Percentiles rank a stretch among this genome's conserved stretches.
Evolutionary conservation across 1,140 invertebrate genomes (phyloP).

Genomic region (Bombus vancouverensis): DNA sequence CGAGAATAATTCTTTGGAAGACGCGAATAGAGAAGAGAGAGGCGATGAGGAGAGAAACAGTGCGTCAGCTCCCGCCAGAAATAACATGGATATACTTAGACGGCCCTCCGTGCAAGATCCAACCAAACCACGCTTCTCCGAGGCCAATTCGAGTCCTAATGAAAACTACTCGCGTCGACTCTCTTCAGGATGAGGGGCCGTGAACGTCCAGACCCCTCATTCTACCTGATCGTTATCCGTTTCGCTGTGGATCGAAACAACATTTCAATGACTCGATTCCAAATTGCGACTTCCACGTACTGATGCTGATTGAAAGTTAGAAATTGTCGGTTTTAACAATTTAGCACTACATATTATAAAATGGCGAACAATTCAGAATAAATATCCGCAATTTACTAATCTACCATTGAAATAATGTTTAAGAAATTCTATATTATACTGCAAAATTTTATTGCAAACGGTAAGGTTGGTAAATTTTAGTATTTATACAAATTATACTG

Average conservation of each 20-base stretch:
- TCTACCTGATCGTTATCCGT: conserved; percentile 1
- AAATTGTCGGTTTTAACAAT: too few species aligned
- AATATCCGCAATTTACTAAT: too few species aligned
- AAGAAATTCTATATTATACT: too few species aligned
- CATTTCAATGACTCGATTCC: too few species aligned
- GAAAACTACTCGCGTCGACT: conserved; percentile 67
- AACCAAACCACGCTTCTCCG: conserved; percentile 75
- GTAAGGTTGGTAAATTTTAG: too few species aligned
- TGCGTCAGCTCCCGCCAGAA: conserved; percentile 82
- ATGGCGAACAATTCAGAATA: too few species aligned
- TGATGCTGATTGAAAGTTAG: too few species aligned
- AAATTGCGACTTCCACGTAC: too few species aligned
- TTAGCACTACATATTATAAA: too few species aligned
- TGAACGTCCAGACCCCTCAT: background rate
- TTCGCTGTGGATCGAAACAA: background rate
- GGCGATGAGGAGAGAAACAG: conserved; percentile 68
- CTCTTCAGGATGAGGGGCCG: background rate
- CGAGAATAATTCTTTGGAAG: conserved; percentile 64
- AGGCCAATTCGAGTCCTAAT: conserved; percentile 72
- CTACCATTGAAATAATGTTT: too few species aligned
- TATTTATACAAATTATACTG: too few species aligned
- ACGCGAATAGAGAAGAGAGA: conserved; percentile 56
- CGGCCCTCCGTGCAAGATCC: conserved; percentile 77
- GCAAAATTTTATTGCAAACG: too few species aligned
- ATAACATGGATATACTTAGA: conserved; percentile 83